phyloP scores from a whole-genome alignment of 2,888 invertebrate species.

The Dolichopus griseipennis region DNA sequence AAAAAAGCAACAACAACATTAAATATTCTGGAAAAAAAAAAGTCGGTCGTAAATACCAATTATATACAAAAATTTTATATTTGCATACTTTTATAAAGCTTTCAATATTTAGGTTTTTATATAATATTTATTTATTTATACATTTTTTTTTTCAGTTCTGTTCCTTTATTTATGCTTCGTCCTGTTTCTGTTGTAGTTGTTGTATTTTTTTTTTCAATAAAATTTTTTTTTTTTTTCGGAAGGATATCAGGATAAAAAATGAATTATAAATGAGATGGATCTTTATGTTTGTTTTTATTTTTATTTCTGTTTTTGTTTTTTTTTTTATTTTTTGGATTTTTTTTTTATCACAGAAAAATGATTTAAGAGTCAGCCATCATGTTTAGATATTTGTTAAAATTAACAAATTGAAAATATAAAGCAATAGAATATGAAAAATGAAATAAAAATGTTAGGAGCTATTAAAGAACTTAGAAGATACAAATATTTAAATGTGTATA shows the following conservation, averaged over 20 bases:
- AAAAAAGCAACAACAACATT: too few species aligned
- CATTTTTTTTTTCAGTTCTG: background rate
- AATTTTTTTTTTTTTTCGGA: background rate
- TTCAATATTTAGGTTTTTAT: background rate
- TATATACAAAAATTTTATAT: background rate
- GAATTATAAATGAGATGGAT: slow-evolving; percentile 1
- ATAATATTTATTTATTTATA: background rate
- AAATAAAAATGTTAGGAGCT: too few species aligned
- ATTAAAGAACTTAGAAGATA: too few species aligned
- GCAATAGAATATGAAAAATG: too few species aligned
- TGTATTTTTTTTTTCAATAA: background rate
- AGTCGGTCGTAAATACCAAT: background rate
- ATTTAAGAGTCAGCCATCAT: too few species aligned
- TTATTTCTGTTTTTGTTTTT: too few species aligned
- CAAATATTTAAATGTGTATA: too few species aligned
- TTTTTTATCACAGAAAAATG: too few species aligned
- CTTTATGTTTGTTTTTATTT: background rate
- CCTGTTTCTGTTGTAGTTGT: background rate
- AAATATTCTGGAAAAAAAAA: too few species aligned
- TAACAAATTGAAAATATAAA: too few species aligned
- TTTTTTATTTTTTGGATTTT: too few species aligned
- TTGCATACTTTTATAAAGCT: background rate
- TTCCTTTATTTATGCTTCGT: background rate
- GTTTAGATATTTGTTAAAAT: too few species aligned
- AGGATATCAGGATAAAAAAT: background rate